Evolutionary conservation across 1,140 invertebrate genomes (phyloP).

Genomic region (Limonius californicus): DNA sequence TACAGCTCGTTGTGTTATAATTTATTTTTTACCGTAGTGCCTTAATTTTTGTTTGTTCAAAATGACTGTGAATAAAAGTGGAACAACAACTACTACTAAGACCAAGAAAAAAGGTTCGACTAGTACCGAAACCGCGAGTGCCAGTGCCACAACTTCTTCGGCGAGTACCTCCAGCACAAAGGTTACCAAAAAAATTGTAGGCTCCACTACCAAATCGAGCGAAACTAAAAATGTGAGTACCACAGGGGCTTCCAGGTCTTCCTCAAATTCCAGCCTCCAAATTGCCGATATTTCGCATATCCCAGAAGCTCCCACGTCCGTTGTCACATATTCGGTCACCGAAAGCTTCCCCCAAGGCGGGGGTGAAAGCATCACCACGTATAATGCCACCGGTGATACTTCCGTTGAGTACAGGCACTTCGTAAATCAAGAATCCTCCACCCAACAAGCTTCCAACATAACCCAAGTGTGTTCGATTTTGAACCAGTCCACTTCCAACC

Average conservation of each 20-base stretch:
- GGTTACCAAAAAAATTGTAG: conserved; percentile 20
- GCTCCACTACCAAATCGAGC: neutral
- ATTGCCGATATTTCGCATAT: conserved; percentile 45
- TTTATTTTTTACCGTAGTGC: conserved; percentile 23
- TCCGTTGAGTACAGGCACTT: conserved; percentile 44
- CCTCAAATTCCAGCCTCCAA: conserved; percentile 42
- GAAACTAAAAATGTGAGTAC: conserved; percentile 18
- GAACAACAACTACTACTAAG: conserved; percentile 31
- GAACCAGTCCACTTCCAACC: conserved; percentile 38
- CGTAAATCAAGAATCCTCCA: conserved; percentile 33
- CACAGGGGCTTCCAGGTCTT: conserved; percentile 34
- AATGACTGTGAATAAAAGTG: conserved; percentile 40
- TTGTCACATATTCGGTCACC: conserved; percentile 42
- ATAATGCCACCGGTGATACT: conserved; percentile 36
- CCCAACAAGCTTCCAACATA: conserved; percentile 25
- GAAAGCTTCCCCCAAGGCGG: conserved; percentile 39
- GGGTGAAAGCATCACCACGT: conserved; percentile 46
- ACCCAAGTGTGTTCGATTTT: conserved; percentile 42
- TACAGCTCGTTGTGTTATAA: conserved; percentile 18
- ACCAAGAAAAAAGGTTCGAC: conserved; percentile 33
- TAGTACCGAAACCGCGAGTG: conserved; percentile 6
- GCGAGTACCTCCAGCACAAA: conserved; percentile 18
- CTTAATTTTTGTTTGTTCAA: conserved; percentile 23
- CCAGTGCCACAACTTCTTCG: conserved; percentile 23
- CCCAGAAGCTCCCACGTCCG: conserved; percentile 32